Evolutionary conservation across 2,113 vertebrate genomes (phyloP), one percentile per base, ranked within the genome.

Genomic region (Xiphorhynchus elegans): DNA sequence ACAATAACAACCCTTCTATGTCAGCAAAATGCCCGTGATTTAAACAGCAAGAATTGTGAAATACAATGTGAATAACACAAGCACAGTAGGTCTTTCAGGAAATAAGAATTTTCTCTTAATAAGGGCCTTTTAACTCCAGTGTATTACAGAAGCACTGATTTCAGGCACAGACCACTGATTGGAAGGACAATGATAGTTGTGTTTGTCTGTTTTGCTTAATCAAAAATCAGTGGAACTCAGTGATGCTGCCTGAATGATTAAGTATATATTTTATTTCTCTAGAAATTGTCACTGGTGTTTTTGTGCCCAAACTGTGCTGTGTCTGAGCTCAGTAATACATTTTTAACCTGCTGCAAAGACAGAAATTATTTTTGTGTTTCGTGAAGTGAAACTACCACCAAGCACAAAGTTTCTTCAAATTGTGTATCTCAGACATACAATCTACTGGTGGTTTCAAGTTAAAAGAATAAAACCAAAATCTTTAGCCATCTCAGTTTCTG

Each of bases 171-270:
- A 62, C 44, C 33, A 49, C 66, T 66, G 79, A 75, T 50, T 78
- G 84, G 79, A 78, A 95, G 60, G 82, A 84, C 64, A 81, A 29
- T 75, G n/a, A 67, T 93, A 67, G 64, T 89, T 94, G 56, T 95
- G n/a, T 86, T 95, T 84, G n/a, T 84, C 87, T 85, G 29, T 90
- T 92, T 82, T 87, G 47, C 60, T 90, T 93, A 90, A 90, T 89
- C 60, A 96, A 93, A 96, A 90, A 84, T 79, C 85, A 68, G 83
- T 94, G 56, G 47, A 90, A 90, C 18, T 78, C 16, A 2, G 21
- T 0, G 2, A 91, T 39, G 23, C 52, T 94, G 60, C n/a, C 47
- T 79, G 5, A 7, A 37, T 94, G 85, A 64, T 84, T 78, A 95
- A 93, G 56, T 58, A 60, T 8, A 16, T 84, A 60, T 64, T 94